These are phyloP conservation scores for Okamejei kenojei DNA, from an alignment of 2,797 vertebrate genomes.

Conservation along the genomic window DNA sequence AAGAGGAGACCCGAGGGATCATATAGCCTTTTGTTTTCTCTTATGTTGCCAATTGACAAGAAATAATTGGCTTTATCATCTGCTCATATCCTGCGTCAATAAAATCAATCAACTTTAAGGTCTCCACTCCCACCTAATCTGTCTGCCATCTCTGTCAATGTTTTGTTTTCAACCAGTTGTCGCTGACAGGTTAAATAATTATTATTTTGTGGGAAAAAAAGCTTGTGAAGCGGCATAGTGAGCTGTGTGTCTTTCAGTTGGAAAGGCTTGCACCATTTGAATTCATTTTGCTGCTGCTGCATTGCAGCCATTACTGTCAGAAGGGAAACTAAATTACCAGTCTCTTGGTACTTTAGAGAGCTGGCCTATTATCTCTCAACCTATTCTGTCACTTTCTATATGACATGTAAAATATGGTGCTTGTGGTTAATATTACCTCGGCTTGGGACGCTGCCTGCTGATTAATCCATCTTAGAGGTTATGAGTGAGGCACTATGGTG, in stretches of 20 bases:
- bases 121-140: neutral
- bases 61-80: neutral
- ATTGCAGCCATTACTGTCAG: conserved; percentile 11
- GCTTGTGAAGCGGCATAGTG: neutral
- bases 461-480: neutral
- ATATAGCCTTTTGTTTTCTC: neutral
- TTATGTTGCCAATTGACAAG: neutral
- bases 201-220: neutral
- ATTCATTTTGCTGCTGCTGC: neutral
- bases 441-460: conserved; percentile 10
- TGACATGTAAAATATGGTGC: conserved; percentile 31
- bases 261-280: neutral
- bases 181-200: neutral
- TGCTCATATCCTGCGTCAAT: neutral
- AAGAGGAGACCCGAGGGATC: no score
- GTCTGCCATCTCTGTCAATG: neutral
- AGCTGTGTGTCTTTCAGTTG: neutral
- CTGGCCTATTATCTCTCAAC: conserved; percentile 17
- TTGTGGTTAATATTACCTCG: neutral
- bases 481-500: conserved; percentile 21
- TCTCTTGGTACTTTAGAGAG: conserved; percentile 19
- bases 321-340: conserved; percentile 14
- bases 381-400: neutral
- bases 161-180: no score
- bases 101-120: conserved; percentile 16